phyloP scores from a whole-genome alignment of 2,113 vertebrate species.

The Misgurnus anguillicaudatus region DNA sequence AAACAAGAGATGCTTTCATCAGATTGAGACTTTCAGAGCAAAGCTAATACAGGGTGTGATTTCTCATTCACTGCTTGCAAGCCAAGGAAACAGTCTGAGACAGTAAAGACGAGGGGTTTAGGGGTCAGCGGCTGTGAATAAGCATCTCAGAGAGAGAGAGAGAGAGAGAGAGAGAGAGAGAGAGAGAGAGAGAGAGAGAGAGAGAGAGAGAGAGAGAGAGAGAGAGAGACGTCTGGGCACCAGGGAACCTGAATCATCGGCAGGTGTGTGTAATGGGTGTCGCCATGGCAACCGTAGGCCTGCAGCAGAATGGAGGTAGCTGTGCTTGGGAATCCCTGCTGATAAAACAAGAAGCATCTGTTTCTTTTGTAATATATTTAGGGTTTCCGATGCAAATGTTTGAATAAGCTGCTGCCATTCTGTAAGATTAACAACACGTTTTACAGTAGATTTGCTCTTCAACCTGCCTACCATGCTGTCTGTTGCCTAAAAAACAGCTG shows the following conservation, averaged over 20 bases:
- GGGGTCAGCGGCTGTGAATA: slow-evolving; percentile 29
- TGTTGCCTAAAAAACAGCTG: too few species aligned
- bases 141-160: slow-evolving; percentile 27
- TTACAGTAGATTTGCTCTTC: too few species aligned
- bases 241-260: slow-evolving; percentile 49
- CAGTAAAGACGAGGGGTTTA: slow-evolving; percentile 11
- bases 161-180: background rate
- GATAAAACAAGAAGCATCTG: slow-evolving; percentile 21
- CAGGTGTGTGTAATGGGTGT: slow-evolving; percentile 55
- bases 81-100: slow-evolving; percentile 16
- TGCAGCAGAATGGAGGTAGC: slow-evolving; percentile 22
- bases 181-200: background rate
- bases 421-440: background rate
- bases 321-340: slow-evolving; percentile 45
- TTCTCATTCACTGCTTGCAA: slow-evolving; percentile 17
- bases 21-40: slow-evolving; percentile 6
- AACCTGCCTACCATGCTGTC: too few species aligned
- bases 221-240: slow-evolving; percentile 18
- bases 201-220: background rate
- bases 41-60: background rate
- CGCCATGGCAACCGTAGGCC: slow-evolving; percentile 46
- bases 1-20: background rate
- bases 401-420: background rate
- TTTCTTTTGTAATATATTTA: slow-evolving; percentile 41
- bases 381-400: slow-evolving; percentile 10